Conservation (phyloP, 2,113 vertebrate genomes). For the Heterocephalus glaber region DNA sequence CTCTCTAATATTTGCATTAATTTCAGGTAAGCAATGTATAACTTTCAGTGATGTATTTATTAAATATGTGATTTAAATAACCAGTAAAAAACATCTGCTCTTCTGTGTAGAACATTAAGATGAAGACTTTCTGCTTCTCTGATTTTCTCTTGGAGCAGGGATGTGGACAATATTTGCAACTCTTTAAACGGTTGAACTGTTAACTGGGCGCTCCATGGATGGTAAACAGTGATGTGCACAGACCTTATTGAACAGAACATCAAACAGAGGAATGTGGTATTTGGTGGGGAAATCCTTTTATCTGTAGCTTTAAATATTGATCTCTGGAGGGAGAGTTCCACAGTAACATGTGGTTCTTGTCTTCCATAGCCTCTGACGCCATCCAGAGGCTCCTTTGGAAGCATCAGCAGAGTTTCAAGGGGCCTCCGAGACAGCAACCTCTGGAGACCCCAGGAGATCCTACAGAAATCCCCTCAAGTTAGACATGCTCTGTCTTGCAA, state of each 20-base stretch:
- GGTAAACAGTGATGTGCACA: neutral
- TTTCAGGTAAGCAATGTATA: neutral
- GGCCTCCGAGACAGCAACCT: neutral
- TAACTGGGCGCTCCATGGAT: neutral
- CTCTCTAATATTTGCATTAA: neutral
- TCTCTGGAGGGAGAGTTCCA: neutral
- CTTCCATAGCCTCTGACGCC: neutral
- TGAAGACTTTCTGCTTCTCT: neutral
- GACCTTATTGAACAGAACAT: neutral
- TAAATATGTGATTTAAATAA: neutral
- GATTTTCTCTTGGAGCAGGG: neutral
- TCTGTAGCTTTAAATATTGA: neutral
- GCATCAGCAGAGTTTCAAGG: neutral
- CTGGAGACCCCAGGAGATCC: neutral
- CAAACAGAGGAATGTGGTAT: neutral
- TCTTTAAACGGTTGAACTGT: neutral
- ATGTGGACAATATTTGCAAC: neutral
- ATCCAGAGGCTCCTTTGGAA: neutral
- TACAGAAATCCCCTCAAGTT: neutral
- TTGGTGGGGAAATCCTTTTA: neutral
- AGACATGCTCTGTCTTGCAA: neutral
- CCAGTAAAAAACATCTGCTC: neutral
- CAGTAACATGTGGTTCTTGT: neutral
- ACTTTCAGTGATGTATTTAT: neutral
- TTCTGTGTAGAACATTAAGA: neutral